These are phyloP conservation scores for Pseudomyrmex concolor DNA, from an alignment of 1,140 invertebrate genomes.

Conservation along the genomic window DNA sequence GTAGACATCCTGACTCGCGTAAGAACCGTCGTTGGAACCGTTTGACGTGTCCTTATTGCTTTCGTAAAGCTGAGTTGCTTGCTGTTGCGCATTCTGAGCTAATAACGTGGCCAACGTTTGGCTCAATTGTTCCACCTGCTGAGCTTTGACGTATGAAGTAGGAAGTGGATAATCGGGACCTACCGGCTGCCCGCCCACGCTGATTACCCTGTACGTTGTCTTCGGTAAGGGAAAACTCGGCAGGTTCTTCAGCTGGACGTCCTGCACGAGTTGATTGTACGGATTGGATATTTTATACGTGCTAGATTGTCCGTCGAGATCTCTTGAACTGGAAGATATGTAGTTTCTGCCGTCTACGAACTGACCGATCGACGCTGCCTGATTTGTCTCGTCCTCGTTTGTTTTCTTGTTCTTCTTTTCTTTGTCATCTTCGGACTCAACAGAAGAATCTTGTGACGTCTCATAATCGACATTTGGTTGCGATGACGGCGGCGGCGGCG, in stretches of 20 bases:
- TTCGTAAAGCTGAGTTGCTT: constrained; percentile 59
- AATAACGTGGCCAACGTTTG: constrained; percentile 76
- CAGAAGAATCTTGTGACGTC: constrained; percentile 32
- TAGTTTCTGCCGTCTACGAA: constrained; percentile 80
- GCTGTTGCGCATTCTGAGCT: constrained; percentile 74
- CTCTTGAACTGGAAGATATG: constrained; percentile 75
- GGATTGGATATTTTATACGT: constrained; percentile 72
- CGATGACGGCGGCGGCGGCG: neutral
- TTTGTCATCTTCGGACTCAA: constrained; percentile 64
- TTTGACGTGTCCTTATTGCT: constrained; percentile 23
- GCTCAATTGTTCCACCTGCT: constrained; percentile 78
- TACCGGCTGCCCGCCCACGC: constrained; percentile 73
- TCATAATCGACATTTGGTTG: constrained; percentile 20
- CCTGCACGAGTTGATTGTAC: constrained; percentile 75
- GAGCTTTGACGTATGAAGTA: constrained; percentile 71
- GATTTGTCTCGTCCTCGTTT: constrained; percentile 44
- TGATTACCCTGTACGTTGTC: constrained; percentile 77
- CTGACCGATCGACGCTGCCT: constrained; percentile 25
- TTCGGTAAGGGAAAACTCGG: constrained; percentile 62
- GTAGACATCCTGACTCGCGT: constrained; percentile 41
- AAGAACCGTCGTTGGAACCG: neutral
- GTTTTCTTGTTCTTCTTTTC: constrained; percentile 56
- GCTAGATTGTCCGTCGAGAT: constrained; percentile 78
- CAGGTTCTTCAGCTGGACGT: constrained; percentile 49
- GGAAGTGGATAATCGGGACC: constrained; percentile 72